Evolutionary conservation across 2,797 vertebrate genomes (phyloP).

Genomic region (Amphiprion clarkii): DNA sequence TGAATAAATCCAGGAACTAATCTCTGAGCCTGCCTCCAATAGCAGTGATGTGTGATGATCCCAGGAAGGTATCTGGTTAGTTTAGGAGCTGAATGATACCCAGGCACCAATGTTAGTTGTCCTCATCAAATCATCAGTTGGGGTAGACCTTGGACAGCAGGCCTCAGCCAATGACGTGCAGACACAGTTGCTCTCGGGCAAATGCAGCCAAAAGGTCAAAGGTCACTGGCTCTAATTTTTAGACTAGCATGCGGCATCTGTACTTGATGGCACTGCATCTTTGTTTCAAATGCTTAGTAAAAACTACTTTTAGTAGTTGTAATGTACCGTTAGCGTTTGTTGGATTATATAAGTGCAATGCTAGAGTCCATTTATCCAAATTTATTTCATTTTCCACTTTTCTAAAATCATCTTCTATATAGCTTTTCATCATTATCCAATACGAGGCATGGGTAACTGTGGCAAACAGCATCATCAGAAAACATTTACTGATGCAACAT

Average conservation of each 20-base stretch:
- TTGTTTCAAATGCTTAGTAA: background rate
- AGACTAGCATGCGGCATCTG: conserved; percentile 43
- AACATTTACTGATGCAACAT: background rate
- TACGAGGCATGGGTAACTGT: background rate
- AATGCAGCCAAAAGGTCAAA: conserved; percentile 49
- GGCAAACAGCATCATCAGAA: background rate
- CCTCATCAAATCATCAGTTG: conserved; percentile 19
- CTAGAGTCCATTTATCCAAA: background rate
- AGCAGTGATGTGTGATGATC: conserved; percentile 44
- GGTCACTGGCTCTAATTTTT: conserved; percentile 59
- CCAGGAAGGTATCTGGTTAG: conserved; percentile 30
- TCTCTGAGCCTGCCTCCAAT: conserved; percentile 2
- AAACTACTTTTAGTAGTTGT: background rate
- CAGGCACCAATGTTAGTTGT: background rate
- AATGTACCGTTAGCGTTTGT: no score
- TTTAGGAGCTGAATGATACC: conserved; percentile 20
- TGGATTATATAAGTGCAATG: background rate
- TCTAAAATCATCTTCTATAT: background rate
- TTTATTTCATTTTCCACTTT: no score
- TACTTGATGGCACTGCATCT: conserved; percentile 35
- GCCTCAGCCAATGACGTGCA: conserved; percentile 35
- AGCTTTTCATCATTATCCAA: background rate
- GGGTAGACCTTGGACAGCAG: conserved; percentile 26
- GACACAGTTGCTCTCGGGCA: conserved; percentile 39
- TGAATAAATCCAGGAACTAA: background rate